Percentiles rank a stretch among this genome's conserved stretches.
Evolutionary conservation across 1,140 invertebrate genomes (phyloP).

Genomic region (Mya arenaria): DNA sequence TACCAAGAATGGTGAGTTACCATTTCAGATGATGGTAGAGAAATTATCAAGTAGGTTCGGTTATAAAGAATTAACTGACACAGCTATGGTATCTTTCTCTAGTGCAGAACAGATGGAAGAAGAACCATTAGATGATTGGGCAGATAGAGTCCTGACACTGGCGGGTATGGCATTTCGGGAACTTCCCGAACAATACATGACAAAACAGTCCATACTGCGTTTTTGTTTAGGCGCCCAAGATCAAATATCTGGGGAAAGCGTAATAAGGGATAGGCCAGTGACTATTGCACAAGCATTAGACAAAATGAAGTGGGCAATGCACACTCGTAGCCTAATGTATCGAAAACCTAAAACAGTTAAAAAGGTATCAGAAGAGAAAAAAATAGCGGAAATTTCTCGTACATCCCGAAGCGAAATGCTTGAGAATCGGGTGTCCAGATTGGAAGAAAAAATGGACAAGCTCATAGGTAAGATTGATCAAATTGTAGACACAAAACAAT

Average conservation of each 20-base stretch:
- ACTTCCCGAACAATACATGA: slow-evolving; percentile 22
- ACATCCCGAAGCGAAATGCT: no score
- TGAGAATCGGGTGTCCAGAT: not conserved
- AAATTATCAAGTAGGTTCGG: slow-evolving; percentile 30
- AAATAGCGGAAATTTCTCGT: no score
- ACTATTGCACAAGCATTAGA: not conserved
- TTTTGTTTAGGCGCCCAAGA: slow-evolving; percentile 15
- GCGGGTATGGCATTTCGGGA: slow-evolving; percentile 1
- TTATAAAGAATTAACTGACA: not conserved
- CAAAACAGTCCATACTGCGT: not conserved
- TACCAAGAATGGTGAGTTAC: not conserved
- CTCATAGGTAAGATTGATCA: not conserved
- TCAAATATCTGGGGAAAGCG: slow-evolving; percentile 11
- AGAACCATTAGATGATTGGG: slow-evolving; percentile 32
- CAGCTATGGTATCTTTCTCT: slow-evolving; percentile 1
- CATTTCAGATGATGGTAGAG: not conserved
- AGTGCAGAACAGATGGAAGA: not conserved
- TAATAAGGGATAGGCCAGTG: not conserved
- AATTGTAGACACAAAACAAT: not conserved
- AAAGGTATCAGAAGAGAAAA: not conserved
- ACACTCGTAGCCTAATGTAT: not conserved
- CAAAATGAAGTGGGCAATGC: not conserved
- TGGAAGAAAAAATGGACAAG: not conserved
- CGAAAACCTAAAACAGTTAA: not conserved
- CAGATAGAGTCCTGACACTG: not conserved